Percentiles rank a stretch among this genome's conserved stretches.
phyloP scores from a whole-genome alignment of 2,888 invertebrate species.

The Heterodera filipjevi region DNA sequence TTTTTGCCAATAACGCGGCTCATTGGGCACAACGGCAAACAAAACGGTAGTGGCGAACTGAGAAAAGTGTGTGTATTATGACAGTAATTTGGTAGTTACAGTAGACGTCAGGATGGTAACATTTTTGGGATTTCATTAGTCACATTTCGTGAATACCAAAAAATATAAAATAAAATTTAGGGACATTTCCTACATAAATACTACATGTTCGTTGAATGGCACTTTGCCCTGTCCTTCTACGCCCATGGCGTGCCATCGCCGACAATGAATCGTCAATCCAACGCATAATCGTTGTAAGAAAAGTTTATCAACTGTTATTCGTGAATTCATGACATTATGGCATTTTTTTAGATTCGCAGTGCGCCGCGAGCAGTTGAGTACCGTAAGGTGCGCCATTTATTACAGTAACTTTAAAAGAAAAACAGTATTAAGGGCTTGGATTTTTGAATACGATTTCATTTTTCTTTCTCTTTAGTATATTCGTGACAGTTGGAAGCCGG shows the following conservation, averaged over 20 bases:
- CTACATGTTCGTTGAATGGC: not conserved
- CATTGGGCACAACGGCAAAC: constrained; percentile 19
- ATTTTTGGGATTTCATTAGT: too few relatives aligned
- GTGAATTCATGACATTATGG: not conserved
- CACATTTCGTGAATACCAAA: too few relatives aligned
- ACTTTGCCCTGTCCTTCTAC: not conserved
- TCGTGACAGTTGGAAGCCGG: constrained; percentile 57
- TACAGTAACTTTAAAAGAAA: not conserved
- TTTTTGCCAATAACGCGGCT: constrained; percentile 45
- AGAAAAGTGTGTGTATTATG: not conserved
- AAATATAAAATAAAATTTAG: too few relatives aligned
- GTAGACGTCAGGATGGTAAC: too few relatives aligned
- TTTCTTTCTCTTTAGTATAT: constrained; percentile 36
- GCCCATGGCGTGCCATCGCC: not conserved
- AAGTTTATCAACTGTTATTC: not conserved
- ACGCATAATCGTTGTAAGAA: not conserved
- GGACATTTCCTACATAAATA: not conserved
- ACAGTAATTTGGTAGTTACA: too few relatives aligned
- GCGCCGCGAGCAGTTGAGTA: constrained; percentile 25
- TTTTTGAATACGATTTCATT: not conserved
- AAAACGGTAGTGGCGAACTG: not conserved
- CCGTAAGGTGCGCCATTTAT: not conserved
- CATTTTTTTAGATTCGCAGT: constrained; percentile 11
- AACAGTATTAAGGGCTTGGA: not conserved
- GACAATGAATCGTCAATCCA: constrained; percentile 2